Base-by-base conservation (phyloP, 2,113 vertebrate genomes). In the Rhinichthys klamathensis region DNA sequence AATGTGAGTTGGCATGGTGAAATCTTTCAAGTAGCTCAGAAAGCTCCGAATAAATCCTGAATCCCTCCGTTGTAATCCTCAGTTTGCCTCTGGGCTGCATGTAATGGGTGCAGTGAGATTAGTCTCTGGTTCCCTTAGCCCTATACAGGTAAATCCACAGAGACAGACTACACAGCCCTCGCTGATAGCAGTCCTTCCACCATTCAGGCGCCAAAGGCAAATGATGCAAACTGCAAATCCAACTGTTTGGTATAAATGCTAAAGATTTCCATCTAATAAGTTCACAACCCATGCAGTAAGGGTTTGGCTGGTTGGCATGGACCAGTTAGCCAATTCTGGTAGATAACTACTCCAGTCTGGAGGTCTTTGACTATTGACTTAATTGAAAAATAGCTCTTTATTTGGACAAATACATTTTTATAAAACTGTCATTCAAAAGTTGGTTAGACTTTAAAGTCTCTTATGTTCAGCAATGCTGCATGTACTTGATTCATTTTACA, bases 21-120 rank as follows among this genome's bases (percentile, higher is more conserved):
- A 58, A 73, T 83, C 67, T 83, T 73, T 83, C 81, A 83, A 72
- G 80, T 72, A 21, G 27, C 18, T 81, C 44, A 86, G 82, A 76
- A 87, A 84, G 44, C 75, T 86, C 60, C 46, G 74, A 87, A 80
- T 90, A 90, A 94, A 93, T 89, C 91, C 88, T 73, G 88, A 93
- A 92, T 93, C 92, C 90, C 63, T 80, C 91, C 89, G 85, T 92
- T 87, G 86, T 89, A 91, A 92, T 91, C 90, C 88, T n/a, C 54
- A 90, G 80, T 90, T 88, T 87, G 65, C 82, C 44, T 49, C 70
- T 79, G 35, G 21, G 84, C 49, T 82, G 69, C 30, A 7, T 85
- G 84, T 77, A 78, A 78, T 78, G 80, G 88, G 89, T 93, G 87
- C 89, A 88, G 88, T 79, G 89, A 89, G 90, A 93, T 92, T 92